Evolutionary conservation across 2,888 invertebrate genomes (phyloP).

Genomic region (Cheilosia pagana): DNA sequence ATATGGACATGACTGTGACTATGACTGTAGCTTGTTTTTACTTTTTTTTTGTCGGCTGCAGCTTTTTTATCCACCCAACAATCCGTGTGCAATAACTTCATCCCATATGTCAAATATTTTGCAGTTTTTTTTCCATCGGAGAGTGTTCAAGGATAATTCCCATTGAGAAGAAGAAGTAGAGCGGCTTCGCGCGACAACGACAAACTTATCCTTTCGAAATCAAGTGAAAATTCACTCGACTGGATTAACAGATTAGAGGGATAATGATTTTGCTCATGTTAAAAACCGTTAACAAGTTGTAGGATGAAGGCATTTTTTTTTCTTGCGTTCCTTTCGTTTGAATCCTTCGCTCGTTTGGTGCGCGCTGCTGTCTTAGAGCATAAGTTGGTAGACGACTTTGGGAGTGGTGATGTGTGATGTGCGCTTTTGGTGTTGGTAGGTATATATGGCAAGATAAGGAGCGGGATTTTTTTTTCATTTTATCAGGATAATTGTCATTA

Average conservation of each 20-base stretch:
- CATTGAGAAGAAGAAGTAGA: constrained; percentile 33
- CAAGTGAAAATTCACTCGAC: constrained; percentile 82
- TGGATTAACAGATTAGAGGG: constrained; percentile 82
- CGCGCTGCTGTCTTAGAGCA: constrained; percentile 23
- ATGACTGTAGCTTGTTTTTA: constrained; percentile 11
- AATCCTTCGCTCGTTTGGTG: constrained; percentile 36
- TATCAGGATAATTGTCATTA: constrained; percentile 65
- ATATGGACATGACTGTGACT: constrained; percentile 44
- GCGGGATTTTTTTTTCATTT: constrained; percentile 54
- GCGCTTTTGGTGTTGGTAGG: constrained; percentile 41
- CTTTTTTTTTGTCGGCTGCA: constrained; percentile 4
- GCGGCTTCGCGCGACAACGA: constrained; percentile 42
- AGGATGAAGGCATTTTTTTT: constrained; percentile 46
- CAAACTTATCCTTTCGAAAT: constrained; percentile 78
- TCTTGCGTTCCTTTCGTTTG: constrained; percentile 35
- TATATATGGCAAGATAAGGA: constrained; percentile 10
- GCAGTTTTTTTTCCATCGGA: constrained; percentile 33
- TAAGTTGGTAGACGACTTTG: constrained; percentile 2
- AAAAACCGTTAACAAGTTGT: constrained; percentile 73
- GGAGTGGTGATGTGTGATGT: constrained; percentile 26
- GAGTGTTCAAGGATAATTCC: constrained; percentile 60
- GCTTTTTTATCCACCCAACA: too few species aligned
- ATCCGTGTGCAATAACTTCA: constrained; percentile 20
- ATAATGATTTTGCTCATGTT: constrained; percentile 79
- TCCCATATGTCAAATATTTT: constrained; percentile 53